Percentiles rank a stretch among this genome's conserved stretches.
Conservation (phyloP, 2,797 vertebrate genomes). For the Danionella dracula region DNA sequence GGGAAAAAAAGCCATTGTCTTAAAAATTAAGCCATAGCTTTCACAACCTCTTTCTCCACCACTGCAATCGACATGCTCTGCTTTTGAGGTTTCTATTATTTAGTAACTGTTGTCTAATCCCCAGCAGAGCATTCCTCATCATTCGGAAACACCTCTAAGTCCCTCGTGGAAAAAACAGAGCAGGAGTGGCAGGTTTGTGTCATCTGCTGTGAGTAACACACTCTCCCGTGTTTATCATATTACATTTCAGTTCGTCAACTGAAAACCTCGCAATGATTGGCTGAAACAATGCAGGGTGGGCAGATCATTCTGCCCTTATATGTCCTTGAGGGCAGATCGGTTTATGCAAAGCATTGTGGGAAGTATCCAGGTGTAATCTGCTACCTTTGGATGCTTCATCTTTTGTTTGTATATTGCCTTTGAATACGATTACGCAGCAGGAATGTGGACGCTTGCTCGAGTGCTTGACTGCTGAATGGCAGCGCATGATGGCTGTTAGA, state of each 20-base stretch:
- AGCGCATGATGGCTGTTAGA: constrained; percentile 47
- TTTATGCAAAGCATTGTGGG: constrained; percentile 42
- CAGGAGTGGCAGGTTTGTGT: constrained; percentile 14
- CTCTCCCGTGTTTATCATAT: constrained; percentile 47
- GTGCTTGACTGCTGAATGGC: neutral
- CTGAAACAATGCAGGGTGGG: constrained; percentile 20
- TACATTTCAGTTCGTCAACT: constrained; percentile 43
- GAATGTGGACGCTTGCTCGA: constrained; percentile 1
- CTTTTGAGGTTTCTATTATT: constrained; percentile 31
- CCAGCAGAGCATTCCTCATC: neutral
- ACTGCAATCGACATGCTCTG: neutral
- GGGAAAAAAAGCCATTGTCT: constrained; percentile 3
- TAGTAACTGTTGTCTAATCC: constrained; percentile 2
- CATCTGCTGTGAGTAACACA: constrained; percentile 1
- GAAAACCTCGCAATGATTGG: constrained; percentile 37
- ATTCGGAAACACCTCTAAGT: constrained; percentile 14
- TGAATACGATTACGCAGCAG: neutral
- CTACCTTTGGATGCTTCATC: constrained; percentile 1
- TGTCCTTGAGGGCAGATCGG: constrained; percentile 6
- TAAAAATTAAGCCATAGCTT: neutral
- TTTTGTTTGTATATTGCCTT: neutral
- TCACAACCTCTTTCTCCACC: neutral
- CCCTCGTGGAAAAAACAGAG: neutral
- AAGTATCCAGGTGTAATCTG: constrained; percentile 27
- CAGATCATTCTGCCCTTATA: constrained; percentile 13